Conservation (phyloP, 2,797 vertebrate genomes). For the Phalloptychus januarius region DNA sequence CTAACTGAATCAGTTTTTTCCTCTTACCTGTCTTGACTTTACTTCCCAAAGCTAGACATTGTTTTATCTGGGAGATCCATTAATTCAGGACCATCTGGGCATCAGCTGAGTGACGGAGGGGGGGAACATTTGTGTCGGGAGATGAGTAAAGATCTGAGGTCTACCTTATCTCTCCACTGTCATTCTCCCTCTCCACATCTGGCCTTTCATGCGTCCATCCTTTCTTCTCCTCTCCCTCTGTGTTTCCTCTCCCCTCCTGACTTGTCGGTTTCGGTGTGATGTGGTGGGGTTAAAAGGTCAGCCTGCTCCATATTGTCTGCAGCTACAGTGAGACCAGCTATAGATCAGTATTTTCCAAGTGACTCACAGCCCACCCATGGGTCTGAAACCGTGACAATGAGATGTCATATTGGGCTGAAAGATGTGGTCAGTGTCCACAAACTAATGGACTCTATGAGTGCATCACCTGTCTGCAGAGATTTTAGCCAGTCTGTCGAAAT, state of each 20-base stretch:
- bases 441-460: slow-evolving; percentile 50
- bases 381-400: slow-evolving; percentile 41
- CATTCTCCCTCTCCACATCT: slow-evolving; percentile 45
- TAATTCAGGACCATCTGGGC: slow-evolving; percentile 42
- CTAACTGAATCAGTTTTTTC: neutral
- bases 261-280: slow-evolving; percentile 43
- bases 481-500: slow-evolving; percentile 6
- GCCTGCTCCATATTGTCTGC: slow-evolving; percentile 10
- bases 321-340: slow-evolving; percentile 9
- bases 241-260: slow-evolving; percentile 25
- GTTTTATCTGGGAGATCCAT: slow-evolving; percentile 27
- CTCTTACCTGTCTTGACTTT: neutral
- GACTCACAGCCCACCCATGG: slow-evolving; percentile 24
- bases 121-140: slow-evolving; percentile 37
- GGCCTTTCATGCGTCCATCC: slow-evolving; percentile 27
- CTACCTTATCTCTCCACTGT: slow-evolving; percentile 62
- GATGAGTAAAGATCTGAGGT: slow-evolving; percentile 57
- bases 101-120: slow-evolving; percentile 62
- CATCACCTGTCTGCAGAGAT: slow-evolving; percentile 24
- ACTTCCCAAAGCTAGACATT: slow-evolving; percentile 21
- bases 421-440: slow-evolving; percentile 40
- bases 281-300: slow-evolving; percentile 57
- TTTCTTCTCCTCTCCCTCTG: neutral
- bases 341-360: slow-evolving; percentile 40
- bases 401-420: slow-evolving; percentile 30